phyloP scores from a whole-genome alignment of 2,113 vertebrate species.

The Oreochromis spilurus region DNA sequence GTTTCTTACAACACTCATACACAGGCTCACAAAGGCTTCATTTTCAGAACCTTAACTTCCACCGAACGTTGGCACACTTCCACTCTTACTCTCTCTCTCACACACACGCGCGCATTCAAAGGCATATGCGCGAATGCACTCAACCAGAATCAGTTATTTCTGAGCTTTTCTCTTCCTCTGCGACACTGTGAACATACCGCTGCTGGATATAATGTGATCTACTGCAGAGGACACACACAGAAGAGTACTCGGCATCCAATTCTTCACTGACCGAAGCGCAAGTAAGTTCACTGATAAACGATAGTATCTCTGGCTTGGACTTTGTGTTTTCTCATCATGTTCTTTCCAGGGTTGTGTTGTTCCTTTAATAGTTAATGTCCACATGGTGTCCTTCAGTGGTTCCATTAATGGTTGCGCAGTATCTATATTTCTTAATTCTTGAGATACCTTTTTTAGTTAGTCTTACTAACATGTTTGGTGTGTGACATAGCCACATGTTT shows the following conservation, averaged over 20 bases:
- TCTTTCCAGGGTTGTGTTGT: not conserved
- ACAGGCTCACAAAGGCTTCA: not conserved
- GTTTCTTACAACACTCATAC: not conserved
- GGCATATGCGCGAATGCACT: not conserved
- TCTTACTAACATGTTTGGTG: not conserved
- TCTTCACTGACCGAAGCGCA: slow-evolving; percentile 1
- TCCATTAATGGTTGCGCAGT: not conserved
- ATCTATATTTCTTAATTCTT: not conserved
- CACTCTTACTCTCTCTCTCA: not conserved
- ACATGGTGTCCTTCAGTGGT: not conserved
- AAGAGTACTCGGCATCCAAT: not conserved
- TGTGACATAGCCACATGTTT: not conserved
- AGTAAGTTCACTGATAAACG: not conserved
- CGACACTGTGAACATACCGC: not conserved
- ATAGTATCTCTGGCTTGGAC: not conserved
- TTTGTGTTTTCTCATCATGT: not conserved
- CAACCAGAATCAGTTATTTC: not conserved
- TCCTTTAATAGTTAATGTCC: not conserved
- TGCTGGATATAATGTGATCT: not conserved
- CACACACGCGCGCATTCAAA: not conserved
- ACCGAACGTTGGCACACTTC: not conserved
- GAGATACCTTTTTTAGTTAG: not conserved
- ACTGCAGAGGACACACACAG: not conserved
- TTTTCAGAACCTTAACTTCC: not conserved
- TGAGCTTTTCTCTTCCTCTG: not conserved